Evolutionary conservation across 2,113 vertebrate genomes (phyloP), one percentile per base, ranked within the genome.

Genomic region (Pavo muticus): DNA sequence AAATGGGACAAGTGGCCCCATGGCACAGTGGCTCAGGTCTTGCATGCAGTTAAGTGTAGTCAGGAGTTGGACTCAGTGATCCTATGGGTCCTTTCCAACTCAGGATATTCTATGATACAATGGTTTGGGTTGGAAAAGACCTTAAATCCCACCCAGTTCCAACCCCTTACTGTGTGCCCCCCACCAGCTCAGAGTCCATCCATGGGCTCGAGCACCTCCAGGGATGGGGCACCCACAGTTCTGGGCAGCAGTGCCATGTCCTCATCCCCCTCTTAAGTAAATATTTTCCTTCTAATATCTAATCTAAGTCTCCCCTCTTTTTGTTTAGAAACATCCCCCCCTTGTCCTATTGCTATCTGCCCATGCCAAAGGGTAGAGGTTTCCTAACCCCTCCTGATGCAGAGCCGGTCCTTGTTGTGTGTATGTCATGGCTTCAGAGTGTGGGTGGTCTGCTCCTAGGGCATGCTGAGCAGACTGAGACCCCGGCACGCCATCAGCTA

Each of bases 401-500:
- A 63, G 29, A 59, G 73, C 27, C 0, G 2, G 4, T 23, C 48
- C 65, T 68, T 69, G 56, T 25, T 32, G 16, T 8, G 61, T 1
- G 4, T 0, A 32, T 12, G 27, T n/a, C 4, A 50, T 0, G 45
- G 60, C 61, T 88, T 70, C 47, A 24, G 72, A 1, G 1, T 1
- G 4, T 20, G 93, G 42, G 72, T 70, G 73, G 32, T 4, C 72
- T 1, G 6, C 45, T 11, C 0, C 0, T n/a, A 67, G 73, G 29
- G 24, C 0, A 15, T 0, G 9, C 20, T 32, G 9, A 81, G 69
- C 57, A 30, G 42, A 6, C 32, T 1, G 4, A 57, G 70, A 61
- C 27, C 35, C 50, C 2, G 1, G 86, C 61, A n/a, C 0, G 0
- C 39, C 0, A 1, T 19, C 50, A 8, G 15, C 5, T 16, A 21